Conservation (phyloP, 1,140 invertebrate species). For the Caenorhabditis brenneri region DNA sequence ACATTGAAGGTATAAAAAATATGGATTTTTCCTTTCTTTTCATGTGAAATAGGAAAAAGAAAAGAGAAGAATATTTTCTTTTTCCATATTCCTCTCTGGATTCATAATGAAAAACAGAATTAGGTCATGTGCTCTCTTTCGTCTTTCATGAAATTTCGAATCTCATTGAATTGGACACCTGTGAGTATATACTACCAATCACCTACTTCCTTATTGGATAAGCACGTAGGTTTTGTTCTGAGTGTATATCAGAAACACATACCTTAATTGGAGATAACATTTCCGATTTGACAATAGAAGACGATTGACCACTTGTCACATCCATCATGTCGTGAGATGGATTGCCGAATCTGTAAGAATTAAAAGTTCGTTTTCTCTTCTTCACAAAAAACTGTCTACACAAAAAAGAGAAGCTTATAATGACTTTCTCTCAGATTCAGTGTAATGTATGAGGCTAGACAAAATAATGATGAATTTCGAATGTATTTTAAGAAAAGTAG, state of each 20-base stretch:
- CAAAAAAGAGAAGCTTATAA: too few species aligned
- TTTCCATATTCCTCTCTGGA: not conserved
- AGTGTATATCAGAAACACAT: not conserved
- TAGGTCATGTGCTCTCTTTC: too few species aligned
- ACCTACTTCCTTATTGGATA: not conserved
- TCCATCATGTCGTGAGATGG: slow-evolving; percentile 36
- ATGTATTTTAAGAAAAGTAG: too few species aligned
- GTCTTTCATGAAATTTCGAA: too few species aligned
- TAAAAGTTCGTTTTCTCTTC: not conserved
- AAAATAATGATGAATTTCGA: too few species aligned
- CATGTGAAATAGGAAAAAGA: too few species aligned
- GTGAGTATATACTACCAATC: not conserved
- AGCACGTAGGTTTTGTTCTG: not conserved
- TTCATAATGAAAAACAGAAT: not conserved
- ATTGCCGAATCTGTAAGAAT: slow-evolving; percentile 14
- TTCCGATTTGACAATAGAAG: not conserved
- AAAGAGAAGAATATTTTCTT: too few species aligned
- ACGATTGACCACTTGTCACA: slow-evolving; percentile 1
- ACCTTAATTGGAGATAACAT: slow-evolving; percentile 29
- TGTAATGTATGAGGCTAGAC: too few species aligned
- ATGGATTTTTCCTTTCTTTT: too few species aligned
- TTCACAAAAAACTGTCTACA: too few species aligned
- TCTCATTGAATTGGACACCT: not conserved
- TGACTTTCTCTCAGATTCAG: too few species aligned
- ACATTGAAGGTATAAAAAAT: too few species aligned